A percentile compares a stretch with the other conserved stretches of the same genome.
Conservation (phyloP, 2,113 vertebrate species). For the Phalacrocorax aristotelis region DNA sequence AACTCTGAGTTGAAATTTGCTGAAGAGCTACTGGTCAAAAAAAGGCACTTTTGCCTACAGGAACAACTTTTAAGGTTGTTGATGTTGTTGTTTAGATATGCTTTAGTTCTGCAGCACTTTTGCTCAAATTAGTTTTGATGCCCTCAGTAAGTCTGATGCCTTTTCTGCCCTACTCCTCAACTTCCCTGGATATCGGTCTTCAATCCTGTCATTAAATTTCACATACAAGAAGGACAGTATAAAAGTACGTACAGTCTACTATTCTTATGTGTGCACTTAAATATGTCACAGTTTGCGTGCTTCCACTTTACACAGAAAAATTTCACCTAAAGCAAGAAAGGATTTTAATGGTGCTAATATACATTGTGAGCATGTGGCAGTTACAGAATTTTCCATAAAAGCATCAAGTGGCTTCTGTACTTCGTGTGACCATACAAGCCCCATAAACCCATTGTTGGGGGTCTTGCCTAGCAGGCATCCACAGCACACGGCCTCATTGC, state of each 20-base stretch:
- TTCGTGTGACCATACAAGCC: neutral
- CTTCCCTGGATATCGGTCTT: neutral
- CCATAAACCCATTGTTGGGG: neutral
- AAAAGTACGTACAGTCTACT: neutral
- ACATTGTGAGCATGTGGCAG: neutral
- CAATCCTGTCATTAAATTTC: neutral
- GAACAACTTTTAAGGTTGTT: neutral
- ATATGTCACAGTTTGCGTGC: neutral
- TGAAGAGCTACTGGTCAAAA: neutral
- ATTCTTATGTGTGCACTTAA: neutral
- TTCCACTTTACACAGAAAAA: neutral
- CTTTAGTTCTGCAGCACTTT: neutral
- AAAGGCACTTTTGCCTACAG: neutral
- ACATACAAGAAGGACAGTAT: neutral
- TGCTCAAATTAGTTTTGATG: neutral
- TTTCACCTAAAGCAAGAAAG: neutral
- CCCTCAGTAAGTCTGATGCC: neutral
- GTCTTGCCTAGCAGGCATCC: neutral
- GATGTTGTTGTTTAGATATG: neutral
- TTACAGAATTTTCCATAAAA: neutral
- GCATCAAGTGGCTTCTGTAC: neutral
- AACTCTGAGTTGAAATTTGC: neutral
- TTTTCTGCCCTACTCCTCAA: neutral
- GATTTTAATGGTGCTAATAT: neutral
- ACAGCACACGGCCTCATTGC: neutral